Evolutionary conservation across 2,888 invertebrate species (phyloP).

Genomic region (Bibio marci): DNA sequence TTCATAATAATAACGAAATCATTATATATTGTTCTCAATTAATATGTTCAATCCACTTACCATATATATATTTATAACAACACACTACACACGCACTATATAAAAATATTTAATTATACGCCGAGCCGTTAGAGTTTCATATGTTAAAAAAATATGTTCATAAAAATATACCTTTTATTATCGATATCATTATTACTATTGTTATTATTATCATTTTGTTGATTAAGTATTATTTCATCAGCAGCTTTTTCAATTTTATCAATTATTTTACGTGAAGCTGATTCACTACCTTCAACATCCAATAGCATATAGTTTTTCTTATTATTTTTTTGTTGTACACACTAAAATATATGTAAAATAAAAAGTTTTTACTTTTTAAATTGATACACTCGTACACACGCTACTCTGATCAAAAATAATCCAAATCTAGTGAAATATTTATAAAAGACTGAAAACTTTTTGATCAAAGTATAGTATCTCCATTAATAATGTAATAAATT

Average conservation of each 20-base stretch:
- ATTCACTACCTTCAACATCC: not conserved
- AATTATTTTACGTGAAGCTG: constrained; percentile 3
- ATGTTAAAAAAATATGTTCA: too few species aligned
- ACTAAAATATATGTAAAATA: not conserved
- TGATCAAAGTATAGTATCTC: not conserved
- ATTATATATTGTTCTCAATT: too few species aligned
- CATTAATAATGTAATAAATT: constrained; percentile 1
- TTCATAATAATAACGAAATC: too few species aligned
- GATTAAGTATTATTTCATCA: not conserved
- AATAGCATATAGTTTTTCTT: constrained; percentile 3
- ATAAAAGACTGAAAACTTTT: too few species aligned
- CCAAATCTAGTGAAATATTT: not conserved
- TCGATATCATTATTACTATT: not conserved
- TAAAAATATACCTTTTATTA: too few species aligned
- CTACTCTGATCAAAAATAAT: too few species aligned
- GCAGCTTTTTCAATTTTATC: constrained; percentile 3
- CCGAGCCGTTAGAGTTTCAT: too few species aligned
- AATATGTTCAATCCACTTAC: too few species aligned
- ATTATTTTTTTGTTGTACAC: not conserved
- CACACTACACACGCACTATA: too few species aligned
- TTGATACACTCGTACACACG: too few species aligned
- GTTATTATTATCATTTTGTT: not conserved
- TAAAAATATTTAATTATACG: too few species aligned
- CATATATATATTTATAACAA: too few species aligned
- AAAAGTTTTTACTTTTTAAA: not conserved